These are phyloP conservation scores for Pterocles orientalis DNA, from an alignment of 2,113 vertebrate species.

Conservation along the genomic window DNA sequence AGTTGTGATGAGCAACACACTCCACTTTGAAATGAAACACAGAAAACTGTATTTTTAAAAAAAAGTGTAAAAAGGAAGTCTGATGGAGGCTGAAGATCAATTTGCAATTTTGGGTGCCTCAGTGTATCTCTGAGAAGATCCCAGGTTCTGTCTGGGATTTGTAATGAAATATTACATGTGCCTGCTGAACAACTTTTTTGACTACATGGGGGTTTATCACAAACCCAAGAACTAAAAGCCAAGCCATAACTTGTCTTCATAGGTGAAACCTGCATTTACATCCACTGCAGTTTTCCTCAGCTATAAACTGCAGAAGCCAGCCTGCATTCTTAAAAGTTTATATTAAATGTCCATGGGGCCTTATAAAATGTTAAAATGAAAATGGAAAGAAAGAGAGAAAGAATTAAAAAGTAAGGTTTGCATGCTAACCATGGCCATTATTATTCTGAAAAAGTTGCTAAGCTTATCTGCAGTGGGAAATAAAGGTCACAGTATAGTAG, in stretches of 20 bases:
- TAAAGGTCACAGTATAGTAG: neutral
- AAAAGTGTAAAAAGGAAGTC: neutral
- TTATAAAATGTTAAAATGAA: neutral
- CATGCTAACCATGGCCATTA: neutral
- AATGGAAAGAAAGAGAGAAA: neutral
- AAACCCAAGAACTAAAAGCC: neutral
- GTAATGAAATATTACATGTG: neutral
- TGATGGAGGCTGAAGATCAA: neutral
- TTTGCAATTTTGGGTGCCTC: neutral
- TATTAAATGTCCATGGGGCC: rapidly evolving
- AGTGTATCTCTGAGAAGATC: neutral
- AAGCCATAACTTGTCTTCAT: neutral
- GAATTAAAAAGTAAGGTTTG: neutral
- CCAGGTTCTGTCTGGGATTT: neutral
- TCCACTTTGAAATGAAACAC: neutral
- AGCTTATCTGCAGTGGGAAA: neutral
- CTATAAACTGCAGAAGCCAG: neutral
- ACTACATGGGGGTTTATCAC: neutral
- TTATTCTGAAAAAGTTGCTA: neutral
- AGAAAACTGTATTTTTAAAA: neutral
- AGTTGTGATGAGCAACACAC: neutral
- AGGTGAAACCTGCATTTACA: neutral
- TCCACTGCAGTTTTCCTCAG: neutral
- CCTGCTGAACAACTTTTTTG: neutral
- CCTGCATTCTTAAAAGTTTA: neutral